phyloP scores from a whole-genome alignment of 2,888 invertebrate species.

The Geophilus truncorum region DNA sequence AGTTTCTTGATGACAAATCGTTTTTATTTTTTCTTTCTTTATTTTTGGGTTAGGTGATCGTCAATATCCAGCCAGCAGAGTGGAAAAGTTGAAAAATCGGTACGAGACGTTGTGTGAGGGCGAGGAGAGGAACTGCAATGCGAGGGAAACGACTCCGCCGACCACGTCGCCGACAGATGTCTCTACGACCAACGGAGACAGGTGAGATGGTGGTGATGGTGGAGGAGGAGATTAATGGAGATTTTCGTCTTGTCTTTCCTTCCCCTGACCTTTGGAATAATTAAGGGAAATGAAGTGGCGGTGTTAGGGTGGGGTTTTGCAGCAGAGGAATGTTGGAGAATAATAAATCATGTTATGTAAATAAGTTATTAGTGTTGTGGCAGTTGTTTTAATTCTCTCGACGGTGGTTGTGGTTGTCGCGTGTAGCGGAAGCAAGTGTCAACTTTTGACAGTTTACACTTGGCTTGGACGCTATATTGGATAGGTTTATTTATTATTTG shows the following conservation, averaged over 20 bases:
- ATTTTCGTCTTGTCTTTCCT: slow-evolving; percentile 1
- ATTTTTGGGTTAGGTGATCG: not conserved
- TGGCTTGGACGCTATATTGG: too few relatives aligned
- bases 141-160: slow-evolving; percentile 33
- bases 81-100: slow-evolving; percentile 13
- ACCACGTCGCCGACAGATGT: slow-evolving; percentile 29
- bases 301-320: too few relatives aligned
- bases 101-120: slow-evolving; percentile 28
- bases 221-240: not conserved
- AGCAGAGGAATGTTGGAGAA: too few relatives aligned
- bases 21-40: not conserved
- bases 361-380: too few relatives aligned
- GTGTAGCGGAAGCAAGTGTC: too few relatives aligned
- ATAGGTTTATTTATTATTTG: too few relatives aligned
- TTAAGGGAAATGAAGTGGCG: too few relatives aligned
- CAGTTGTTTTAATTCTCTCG: too few relatives aligned
- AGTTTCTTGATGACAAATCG: not conserved
- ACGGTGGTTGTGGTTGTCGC: too few relatives aligned
- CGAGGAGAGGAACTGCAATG: not conserved
- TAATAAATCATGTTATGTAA: too few relatives aligned
- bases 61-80: not conserved
- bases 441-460: too few relatives aligned
- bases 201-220: not conserved
- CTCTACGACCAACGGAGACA: slow-evolving; percentile 21
- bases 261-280: not conserved